Base-by-base conservation (phyloP, 2,113 vertebrate genomes). In the Monarcha castaneiventris region DNA sequence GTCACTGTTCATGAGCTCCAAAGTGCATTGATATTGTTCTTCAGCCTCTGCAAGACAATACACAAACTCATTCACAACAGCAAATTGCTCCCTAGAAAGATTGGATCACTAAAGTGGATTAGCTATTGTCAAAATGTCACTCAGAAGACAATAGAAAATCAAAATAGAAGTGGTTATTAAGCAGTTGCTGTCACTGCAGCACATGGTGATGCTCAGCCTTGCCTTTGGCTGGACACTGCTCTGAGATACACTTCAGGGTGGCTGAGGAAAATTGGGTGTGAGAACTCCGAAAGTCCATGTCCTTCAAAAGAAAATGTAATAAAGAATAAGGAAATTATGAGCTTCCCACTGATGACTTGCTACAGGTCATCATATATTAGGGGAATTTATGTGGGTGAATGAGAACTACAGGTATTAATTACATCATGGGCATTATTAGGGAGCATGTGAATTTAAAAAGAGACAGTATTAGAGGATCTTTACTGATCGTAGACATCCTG, bases 21-120 rank as follows among this genome's bases (percentile, higher is more conserved):
- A 55, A 87, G n/a, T 33, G 54, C 74, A 66, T 44, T 62, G 29
- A 30, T 95, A 81, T 77, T 30, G 35, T 93, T 93, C 89, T 96
- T 61, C 66, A 69, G 17, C 67, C 89, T 87, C 90, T 87, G 87
- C 69, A 77, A 83, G 97, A 64, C 41, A 37, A 90, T 81, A 79
- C 82, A 83, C 89, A 93, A 97, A 63, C 20, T 48, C 48, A 55
- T 92, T 90, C 83, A 69, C 69, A 81, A 76, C n/a, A 79, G 73
- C 37, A 32, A 32, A 49, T 92, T 82, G 18, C 94, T 96, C 94
- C 87, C 95, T 88, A 94, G 83, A 94, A 94, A 54, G 30, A 52
- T 63, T 44, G 69, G 73, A 87, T 96, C 89, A 76, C 79, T 86
- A 32, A 82, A 91, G 63, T 62, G 41, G 22, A 83, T 90, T 80